Conservation (phyloP, 2,797 vertebrate genomes). For the Anguilla obscura region DNA sequence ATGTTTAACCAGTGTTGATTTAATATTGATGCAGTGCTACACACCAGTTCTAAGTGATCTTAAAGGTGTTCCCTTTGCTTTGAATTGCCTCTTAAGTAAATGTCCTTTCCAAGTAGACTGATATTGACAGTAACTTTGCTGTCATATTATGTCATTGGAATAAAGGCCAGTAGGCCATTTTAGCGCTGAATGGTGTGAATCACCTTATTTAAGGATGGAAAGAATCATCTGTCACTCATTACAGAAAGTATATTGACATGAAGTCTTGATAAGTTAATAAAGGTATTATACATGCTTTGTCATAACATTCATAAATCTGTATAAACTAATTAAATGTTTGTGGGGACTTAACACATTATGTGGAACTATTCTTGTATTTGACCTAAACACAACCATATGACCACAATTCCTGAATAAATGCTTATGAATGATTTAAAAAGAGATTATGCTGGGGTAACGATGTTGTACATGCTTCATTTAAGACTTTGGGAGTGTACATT, state of each 20-base stretch:
- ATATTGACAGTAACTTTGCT: neutral
- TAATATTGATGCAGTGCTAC: neutral
- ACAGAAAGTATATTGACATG: neutral
- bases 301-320: neutral
- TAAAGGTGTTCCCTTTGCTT: neutral
- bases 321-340: neutral
- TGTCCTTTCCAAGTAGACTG: neutral
- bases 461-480: neutral
- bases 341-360: neutral
- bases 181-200: neutral
- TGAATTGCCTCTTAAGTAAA: neutral
- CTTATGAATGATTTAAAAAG: neutral
- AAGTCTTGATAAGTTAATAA: neutral
- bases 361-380: neutral
- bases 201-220: neutral
- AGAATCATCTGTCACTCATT: neutral
- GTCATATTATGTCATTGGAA: neutral
- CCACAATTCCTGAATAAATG: neutral
- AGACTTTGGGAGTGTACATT: neutral
- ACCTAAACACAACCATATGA: neutral
- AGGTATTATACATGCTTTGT: neutral
- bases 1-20: neutral
- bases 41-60: neutral
- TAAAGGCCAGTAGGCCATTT: neutral
- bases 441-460: neutral